Evolutionary conservation across 2,797 vertebrate species (phyloP).

Genomic region (Myotis findleyi): DNA sequence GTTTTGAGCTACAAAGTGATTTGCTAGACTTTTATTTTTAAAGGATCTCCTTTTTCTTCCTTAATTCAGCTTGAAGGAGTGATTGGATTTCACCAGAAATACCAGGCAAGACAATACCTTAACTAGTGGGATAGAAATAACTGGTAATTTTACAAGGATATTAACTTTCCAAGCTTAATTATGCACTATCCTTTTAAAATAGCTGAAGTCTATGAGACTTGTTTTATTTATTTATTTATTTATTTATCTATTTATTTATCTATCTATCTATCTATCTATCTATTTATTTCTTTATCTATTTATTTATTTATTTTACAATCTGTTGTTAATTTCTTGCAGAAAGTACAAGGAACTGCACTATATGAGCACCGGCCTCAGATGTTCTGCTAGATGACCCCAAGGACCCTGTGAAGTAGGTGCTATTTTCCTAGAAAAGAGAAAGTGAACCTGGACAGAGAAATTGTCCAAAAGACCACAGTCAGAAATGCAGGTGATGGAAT

Average conservation of each 20-base stretch:
- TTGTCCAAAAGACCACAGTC: background rate
- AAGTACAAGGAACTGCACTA: background rate
- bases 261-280: background rate
- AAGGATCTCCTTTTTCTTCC: background rate
- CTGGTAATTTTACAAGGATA: background rate
- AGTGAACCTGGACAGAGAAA: background rate
- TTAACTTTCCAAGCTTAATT: slow-evolving; percentile 36
- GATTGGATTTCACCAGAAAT: slow-evolving; percentile 3
- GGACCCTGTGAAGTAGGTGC: background rate
- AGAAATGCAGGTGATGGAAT: background rate
- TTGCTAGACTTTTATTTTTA: background rate
- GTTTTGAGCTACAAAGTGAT: background rate
- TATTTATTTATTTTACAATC: background rate
- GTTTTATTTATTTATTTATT: background rate
- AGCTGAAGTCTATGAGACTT: background rate
- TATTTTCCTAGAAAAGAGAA: background rate
- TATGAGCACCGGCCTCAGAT: background rate
- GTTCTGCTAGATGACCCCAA: background rate
- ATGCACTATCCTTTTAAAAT: background rate
- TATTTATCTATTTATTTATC: background rate
- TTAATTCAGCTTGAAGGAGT: slow-evolving; percentile 9
- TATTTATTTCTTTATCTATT: background rate
- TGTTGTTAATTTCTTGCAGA: slow-evolving; percentile 14
- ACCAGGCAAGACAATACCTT: background rate
- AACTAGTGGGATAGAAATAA: background rate